phyloP scores from a whole-genome alignment of 2,797 vertebrate genomes.

The Hypotaenidia philippensis region DNA sequence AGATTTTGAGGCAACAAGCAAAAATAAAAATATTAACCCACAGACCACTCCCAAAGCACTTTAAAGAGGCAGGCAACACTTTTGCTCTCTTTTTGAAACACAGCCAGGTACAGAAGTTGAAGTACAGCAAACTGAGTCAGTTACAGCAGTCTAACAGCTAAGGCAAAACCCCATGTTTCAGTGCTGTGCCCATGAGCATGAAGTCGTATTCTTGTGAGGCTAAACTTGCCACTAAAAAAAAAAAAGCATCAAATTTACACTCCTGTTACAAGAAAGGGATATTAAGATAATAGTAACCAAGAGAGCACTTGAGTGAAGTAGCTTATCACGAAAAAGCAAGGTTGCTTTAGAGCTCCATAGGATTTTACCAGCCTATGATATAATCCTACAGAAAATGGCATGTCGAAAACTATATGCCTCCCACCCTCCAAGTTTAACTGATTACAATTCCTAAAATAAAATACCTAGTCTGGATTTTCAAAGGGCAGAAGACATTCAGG shows the following conservation, averaged over 20 bases:
- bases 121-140: neutral
- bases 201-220: neutral
- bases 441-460: neutral
- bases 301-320: neutral
- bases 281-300: neutral
- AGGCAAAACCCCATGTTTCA: neutral
- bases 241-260: neutral
- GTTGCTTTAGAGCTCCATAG: neutral
- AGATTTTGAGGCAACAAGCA: neutral
- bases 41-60: neutral
- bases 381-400: neutral
- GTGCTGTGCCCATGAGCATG: neutral
- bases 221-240: neutral
- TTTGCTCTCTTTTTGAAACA: no score
- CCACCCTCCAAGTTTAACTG: neutral
- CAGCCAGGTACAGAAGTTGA: no score
- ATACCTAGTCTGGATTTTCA: neutral
- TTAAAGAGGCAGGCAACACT: neutral
- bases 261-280: neutral
- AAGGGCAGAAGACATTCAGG: neutral
- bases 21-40: neutral
- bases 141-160: neutral
- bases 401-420: rapidly evolving
- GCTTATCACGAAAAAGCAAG: neutral
- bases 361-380: neutral